phyloP scores from a whole-genome alignment of 2,113 vertebrate species.

The Hemiscyllium ocellatum region DNA sequence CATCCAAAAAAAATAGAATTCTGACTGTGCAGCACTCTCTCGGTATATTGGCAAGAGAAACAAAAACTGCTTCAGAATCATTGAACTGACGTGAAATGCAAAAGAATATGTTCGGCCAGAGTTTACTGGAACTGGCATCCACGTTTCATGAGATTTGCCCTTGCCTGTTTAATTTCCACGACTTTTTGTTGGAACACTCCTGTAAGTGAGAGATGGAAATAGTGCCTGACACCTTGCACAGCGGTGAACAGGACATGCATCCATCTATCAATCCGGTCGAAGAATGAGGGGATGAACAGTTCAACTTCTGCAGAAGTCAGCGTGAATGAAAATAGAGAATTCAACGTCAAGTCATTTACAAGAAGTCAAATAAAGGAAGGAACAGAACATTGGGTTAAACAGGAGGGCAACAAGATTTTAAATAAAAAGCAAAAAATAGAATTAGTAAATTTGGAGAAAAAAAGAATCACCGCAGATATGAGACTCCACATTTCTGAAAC shows the following conservation, averaged over 20 bases:
- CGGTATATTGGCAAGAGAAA: not conserved
- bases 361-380: not conserved
- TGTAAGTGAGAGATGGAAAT: not conserved
- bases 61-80: not conserved
- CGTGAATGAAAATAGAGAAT: not conserved
- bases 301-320: not conserved
- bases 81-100: not conserved
- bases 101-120: not conserved
- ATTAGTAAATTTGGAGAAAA: not conserved
- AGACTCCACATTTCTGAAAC: not conserved
- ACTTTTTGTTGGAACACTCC: not conserved
- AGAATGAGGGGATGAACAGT: not conserved
- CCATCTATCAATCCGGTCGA: not conserved
- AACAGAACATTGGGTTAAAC: not conserved
- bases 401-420: not conserved
- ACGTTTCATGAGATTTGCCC: not conserved
- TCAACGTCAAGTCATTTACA: not conserved
- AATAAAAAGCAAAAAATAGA: not conserved
- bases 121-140: not conserved
- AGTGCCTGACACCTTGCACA: not conserved
- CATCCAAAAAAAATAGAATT: not conserved
- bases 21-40: not conserved
- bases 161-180: not conserved
- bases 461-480: not conserved
- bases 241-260: not conserved